Evolutionary conservation across 2,797 vertebrate species (phyloP), one percentile per base, ranked within the genome.

Genomic region (Chelon auratus): DNA sequence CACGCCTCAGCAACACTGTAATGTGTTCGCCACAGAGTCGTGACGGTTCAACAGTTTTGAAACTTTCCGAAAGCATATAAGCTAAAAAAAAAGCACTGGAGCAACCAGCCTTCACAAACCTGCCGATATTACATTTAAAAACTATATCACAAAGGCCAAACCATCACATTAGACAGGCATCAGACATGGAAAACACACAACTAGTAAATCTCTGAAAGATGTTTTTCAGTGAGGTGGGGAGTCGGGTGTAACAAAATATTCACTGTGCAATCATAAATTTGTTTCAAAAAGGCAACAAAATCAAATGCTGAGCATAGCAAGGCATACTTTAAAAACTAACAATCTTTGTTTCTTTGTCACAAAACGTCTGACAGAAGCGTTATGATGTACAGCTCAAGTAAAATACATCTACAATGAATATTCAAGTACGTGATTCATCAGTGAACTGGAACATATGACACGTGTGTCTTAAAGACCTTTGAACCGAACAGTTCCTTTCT

Each of bases 201-300:
- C 20, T 74, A 69, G 24, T 74, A 69, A 72, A 64, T 48, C 45
- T 75, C 53, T 43, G 51, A 72, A 68, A 79, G 70, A 26, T 1
- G 36, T 68, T 33, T 76, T 79, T 72, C 69, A 62, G 80, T 43
- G 65, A 39, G 61, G 67, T 69, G 40, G 81, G 68, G 64, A 81
- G 65, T 53, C 26, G 52, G 37, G 52, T 51, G 62, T 61, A 72
- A 81, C 56, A 76, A 78, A 83, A 73, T 72, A 73, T 72, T 74
- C 24, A 77, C 59, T 78, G 77, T 84, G 83, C 84, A 84, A 80
- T 79, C 50, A 71, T 9, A 68, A 26, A 18, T 77, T 26, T 50
- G 12, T 80, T 80, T 73, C 36, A 43, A 74, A 86, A 93, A 90
- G 85, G 90, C 89, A 91, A 85, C 63, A 72, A 85, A 89, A 77